phyloP scores from a whole-genome alignment of 2,888 invertebrate species.

The Heliothis peltigera region DNA sequence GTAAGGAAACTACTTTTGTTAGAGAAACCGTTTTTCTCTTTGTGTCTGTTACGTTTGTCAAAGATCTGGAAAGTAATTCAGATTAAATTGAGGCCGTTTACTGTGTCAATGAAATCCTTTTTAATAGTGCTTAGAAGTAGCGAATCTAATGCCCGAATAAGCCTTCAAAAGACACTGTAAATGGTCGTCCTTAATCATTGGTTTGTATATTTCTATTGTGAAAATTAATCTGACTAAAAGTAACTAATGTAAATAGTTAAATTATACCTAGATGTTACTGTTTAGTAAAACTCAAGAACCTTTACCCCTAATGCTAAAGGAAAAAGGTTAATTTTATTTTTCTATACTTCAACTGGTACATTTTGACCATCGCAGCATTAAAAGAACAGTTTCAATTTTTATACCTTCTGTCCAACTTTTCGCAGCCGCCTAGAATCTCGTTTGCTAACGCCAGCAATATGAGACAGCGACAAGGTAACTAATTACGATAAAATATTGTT shows the following conservation, averaged over 20 bases:
- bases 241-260: no score
- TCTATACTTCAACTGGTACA: not conserved
- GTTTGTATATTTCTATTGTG: no score
- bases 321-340: no score
- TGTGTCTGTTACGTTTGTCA: not conserved
- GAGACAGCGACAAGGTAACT: not conserved
- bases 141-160: not conserved
- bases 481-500: conserved; percentile 20
- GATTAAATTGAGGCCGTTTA: not conserved
- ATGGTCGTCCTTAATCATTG: not conserved
- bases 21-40: conserved; percentile 2
- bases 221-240: no score
- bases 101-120: conserved; percentile 2
- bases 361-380: not conserved
- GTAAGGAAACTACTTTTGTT: not conserved
- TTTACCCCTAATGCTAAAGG: no score
- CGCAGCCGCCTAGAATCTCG: not conserved
- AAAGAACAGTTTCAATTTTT: not conserved
- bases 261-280: no score
- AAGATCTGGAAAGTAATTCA: not conserved
- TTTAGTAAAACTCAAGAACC: no score
- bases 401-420: not conserved
- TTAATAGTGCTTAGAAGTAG: not conserved
- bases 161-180: not conserved
- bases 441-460: not conserved